These are phyloP conservation scores for Leucozona laternaria DNA, from an alignment of 2,888 invertebrate species.

Conservation along the genomic window DNA sequence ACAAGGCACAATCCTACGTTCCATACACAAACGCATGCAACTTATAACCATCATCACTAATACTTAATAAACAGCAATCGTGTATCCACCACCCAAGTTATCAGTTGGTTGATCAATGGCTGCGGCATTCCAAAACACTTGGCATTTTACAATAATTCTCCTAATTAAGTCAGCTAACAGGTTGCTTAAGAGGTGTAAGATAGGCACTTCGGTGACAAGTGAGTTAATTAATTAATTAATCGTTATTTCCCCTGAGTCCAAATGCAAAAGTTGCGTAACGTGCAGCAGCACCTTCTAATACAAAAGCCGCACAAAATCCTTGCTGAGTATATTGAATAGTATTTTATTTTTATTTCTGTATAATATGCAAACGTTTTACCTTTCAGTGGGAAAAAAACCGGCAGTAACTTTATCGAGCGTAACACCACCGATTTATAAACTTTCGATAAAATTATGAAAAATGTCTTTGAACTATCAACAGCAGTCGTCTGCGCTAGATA, in stretches of 20 bases:
- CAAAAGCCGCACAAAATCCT: constrained; percentile 16
- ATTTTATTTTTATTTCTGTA: background rate
- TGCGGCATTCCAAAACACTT: constrained; percentile 54
- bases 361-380: constrained; percentile 7
- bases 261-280: constrained; percentile 53
- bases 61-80: constrained; percentile 61
- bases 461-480: constrained; percentile 42
- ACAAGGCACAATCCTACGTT: constrained; percentile 37
- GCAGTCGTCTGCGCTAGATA: constrained; percentile 60
- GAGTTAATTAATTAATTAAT: constrained; percentile 76
- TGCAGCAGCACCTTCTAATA: constrained; percentile 16
- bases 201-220: constrained; percentile 72
- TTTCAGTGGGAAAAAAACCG: constrained; percentile 58
- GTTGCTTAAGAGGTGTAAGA: constrained; percentile 73
- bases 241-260: constrained; percentile 50
- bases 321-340: background rate
- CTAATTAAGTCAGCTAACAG: constrained; percentile 72
- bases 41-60: constrained; percentile 26
- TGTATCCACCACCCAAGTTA: constrained; percentile 70
- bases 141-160: constrained; percentile 74
- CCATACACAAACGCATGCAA: constrained; percentile 40
- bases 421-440: constrained; percentile 57
- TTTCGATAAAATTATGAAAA: constrained; percentile 62
- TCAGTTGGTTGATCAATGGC: constrained; percentile 52
- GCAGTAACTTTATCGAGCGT: constrained; percentile 29